Base-by-base conservation (phyloP, 2,797 vertebrate species). In the Gallirallus australis region DNA sequence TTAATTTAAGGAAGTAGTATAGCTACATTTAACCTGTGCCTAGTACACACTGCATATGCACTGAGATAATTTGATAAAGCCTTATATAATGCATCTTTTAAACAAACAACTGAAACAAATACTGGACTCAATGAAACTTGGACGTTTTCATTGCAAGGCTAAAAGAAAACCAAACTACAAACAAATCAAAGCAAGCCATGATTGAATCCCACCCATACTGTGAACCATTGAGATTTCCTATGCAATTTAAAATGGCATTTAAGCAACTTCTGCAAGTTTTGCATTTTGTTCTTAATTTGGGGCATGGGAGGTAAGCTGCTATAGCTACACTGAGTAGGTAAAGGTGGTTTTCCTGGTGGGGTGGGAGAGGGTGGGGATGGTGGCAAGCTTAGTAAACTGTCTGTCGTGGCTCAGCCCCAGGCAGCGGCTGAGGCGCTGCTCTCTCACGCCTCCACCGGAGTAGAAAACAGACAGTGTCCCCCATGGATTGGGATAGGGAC, bases 1-100 rank as follows among this genome's bases (percentile, higher is more conserved):
- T 92, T 85, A 93, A 88, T 96, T 89, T 95, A 92, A 94, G 64
- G 72, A 85, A 82, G 57, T 84, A 24, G 24, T 87, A 45, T 24
- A 84, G 59, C 14, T 72, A 42, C 24, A 86, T 65, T 75, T 54
- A 89, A 50, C 42, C 48, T 77, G 76, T 93, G 68, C 35, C 68
- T 90, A 47, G 42, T 52, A 21, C 9, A 42, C 3, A 13, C 6
- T 69, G 40, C 35, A 90, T 30, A 86, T 76, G 59, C 64, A 94
- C 8, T 15, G 30, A 90, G 31, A 42, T 39, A 82, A 86, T 15
- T 56, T 65, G 28, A 82, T 85, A 57, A 90, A 89, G 60, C 21
- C 71, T 64, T 61, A 24, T 40, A 17, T 7, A 78, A 13, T 30
- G 13, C 17, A 25, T 57, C 21, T 21, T 54, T 61, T 33, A 40